These are phyloP conservation scores for Xiphydria camelus DNA, from an alignment of 2,888 invertebrate species.

Conservation along the genomic window DNA sequence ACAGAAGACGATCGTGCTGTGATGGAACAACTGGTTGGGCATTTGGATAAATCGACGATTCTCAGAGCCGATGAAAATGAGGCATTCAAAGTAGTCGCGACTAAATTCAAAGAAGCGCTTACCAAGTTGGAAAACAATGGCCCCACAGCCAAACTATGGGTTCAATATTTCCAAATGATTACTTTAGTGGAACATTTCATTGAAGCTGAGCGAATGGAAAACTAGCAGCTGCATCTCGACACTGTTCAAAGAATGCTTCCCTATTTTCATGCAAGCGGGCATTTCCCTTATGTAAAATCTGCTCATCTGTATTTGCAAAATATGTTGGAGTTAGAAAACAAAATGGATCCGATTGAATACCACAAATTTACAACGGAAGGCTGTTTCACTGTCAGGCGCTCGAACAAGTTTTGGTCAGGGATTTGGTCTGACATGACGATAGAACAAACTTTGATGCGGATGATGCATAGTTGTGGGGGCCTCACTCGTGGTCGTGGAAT, in stretches of 20 bases:
- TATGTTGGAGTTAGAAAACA: too few species aligned
- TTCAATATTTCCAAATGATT: conserved; percentile 20
- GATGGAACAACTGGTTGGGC: conserved; percentile 3
- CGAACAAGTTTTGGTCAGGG: conserved; percentile 52
- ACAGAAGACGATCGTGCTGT: conserved; percentile 18
- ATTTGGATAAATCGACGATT: neutral
- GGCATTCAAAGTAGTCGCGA: neutral
- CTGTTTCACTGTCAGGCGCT: conserved; percentile 46
- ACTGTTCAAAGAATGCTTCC: conserved; percentile 41
- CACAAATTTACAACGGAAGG: conserved; percentile 41
- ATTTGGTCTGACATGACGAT: too few species aligned
- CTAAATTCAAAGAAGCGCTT: neutral
- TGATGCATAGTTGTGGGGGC: too few species aligned
- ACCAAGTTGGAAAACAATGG: conserved; percentile 7
- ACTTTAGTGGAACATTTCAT: conserved; percentile 17
- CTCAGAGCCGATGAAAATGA: neutral
- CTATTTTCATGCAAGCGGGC: conserved; percentile 47
- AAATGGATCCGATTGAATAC: too few species aligned
- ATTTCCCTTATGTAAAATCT: conserved; percentile 39
- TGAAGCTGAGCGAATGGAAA: conserved; percentile 16
- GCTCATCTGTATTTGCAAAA: conserved; percentile 22
- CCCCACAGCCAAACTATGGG: conserved; percentile 19
- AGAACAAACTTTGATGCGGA: too few species aligned
- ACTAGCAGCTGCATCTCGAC: conserved; percentile 21
- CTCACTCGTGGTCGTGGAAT: conserved; percentile 2